Evolutionary conservation across 2,888 invertebrate genomes (phyloP).

Genomic region (Dryococelus australis): DNA sequence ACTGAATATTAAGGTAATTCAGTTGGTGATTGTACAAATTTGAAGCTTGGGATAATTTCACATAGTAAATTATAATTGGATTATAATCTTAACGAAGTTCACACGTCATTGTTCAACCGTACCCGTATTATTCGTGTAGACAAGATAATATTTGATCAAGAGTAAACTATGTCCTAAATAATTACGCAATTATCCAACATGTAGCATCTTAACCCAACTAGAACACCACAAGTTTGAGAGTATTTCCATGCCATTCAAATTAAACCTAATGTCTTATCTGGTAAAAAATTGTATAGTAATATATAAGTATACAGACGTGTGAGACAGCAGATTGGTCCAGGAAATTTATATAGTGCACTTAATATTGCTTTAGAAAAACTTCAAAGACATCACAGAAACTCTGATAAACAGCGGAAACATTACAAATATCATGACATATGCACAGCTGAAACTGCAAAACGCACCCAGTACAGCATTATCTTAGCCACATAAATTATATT

Average conservation of each 20-base stretch:
- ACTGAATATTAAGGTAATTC: background rate
- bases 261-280: background rate
- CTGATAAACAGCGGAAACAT: background rate
- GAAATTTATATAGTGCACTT: background rate
- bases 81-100: background rate
- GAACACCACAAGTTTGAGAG: background rate
- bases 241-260: background rate
- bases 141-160: constrained; percentile 1
- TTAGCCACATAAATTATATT: background rate
- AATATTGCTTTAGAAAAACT: constrained; percentile 9
- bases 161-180: constrained; percentile 7
- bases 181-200: background rate
- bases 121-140: background rate
- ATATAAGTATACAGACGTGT: background rate
- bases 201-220: background rate
- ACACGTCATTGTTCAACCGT: background rate
- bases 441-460: no score
- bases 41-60: background rate
- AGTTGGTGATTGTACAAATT: background rate
- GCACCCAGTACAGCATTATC: no score
- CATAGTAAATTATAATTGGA: background rate
- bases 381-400: background rate
- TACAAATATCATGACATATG: background rate
- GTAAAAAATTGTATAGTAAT: background rate
- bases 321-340: background rate